A percentile compares a stretch with the other conserved stretches of the same genome.
These are phyloP conservation scores for Vespertilio murinus DNA, from an alignment of 2,797 vertebrate species.

Conservation along the genomic window DNA sequence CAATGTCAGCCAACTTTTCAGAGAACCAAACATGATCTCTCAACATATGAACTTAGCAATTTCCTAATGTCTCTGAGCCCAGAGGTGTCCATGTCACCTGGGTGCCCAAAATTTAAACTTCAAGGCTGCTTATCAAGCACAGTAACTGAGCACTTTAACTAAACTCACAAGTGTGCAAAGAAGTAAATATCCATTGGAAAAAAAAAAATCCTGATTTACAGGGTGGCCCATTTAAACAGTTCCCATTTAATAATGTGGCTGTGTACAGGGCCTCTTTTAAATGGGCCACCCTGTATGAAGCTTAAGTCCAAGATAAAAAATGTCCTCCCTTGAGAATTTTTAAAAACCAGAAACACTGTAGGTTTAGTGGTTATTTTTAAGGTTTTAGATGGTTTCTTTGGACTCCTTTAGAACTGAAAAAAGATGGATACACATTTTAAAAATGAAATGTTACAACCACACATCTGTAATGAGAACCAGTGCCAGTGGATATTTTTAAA, in stretches of 20 bases:
- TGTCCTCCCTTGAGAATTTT: constrained; percentile 80
- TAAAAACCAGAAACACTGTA: constrained; percentile 80
- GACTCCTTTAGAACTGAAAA: constrained; percentile 80
- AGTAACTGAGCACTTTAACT: constrained; percentile 61
- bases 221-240: constrained; percentile 79
- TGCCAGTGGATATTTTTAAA: constrained; percentile 82
- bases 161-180: constrained; percentile 66
- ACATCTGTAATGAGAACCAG: constrained; percentile 80
- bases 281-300: constrained; percentile 81
- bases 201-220: constrained; percentile 72
- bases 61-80: constrained; percentile 33
- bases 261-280: constrained; percentile 79
- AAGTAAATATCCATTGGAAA: constrained; percentile 68
- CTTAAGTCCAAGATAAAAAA: constrained; percentile 81
- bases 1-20: constrained; percentile 43
- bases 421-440: constrained; percentile 80
- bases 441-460: constrained; percentile 82
- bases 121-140: constrained; percentile 59
- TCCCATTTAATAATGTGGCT: constrained; percentile 78
- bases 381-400: constrained; percentile 82
- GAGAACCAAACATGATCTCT: constrained; percentile 30
- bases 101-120: constrained; percentile 31
- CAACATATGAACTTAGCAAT: not conserved
- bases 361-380: constrained; percentile 82
- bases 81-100: not conserved